phyloP scores from a whole-genome alignment of 2,797 vertebrate species.

The Pangasius macronema region DNA sequence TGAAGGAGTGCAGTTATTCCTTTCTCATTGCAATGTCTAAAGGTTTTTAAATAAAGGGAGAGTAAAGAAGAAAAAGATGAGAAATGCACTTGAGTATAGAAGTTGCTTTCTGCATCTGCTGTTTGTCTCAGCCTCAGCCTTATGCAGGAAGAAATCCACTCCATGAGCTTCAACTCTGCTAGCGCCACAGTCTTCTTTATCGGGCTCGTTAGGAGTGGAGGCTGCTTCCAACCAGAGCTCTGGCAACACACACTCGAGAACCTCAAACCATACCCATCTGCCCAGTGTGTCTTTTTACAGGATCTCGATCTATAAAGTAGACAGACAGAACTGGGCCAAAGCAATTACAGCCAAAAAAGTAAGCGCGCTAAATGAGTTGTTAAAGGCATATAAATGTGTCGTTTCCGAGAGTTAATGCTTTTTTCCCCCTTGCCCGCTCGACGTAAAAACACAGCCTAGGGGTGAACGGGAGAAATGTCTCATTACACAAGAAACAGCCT shows the following conservation, averaged over 20 bases:
- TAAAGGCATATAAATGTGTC: constrained; percentile 30
- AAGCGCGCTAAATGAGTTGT: constrained; percentile 36
- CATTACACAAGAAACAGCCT: constrained; percentile 41
- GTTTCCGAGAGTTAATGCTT: constrained; percentile 26
- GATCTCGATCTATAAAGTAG: constrained; percentile 6
- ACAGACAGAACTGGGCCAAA: constrained; percentile 32
- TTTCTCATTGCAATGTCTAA: background rate
- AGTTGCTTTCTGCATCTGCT: background rate
- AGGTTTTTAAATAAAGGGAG: background rate
- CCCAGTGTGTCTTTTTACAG: constrained; percentile 17
- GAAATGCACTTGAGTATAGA: background rate
- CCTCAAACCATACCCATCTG: constrained; percentile 19
- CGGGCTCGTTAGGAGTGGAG: constrained; percentile 3
- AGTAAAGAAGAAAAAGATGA: background rate
- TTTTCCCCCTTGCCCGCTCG: constrained; percentile 7
- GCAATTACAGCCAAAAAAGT: constrained; percentile 34
- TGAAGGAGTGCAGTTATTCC: background rate
- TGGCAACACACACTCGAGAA: background rate
- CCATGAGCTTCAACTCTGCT: background rate
- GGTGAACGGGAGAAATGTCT: constrained; percentile 30
- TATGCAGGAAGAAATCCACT: background rate
- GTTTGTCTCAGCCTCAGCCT: background rate
- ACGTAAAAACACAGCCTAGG: constrained; percentile 36
- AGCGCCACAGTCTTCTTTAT: constrained; percentile 2
- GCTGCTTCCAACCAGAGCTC: constrained; percentile 17